Evolutionary conservation across 2,888 invertebrate species (phyloP).

Genomic region (Tribolium freemani): DNA sequence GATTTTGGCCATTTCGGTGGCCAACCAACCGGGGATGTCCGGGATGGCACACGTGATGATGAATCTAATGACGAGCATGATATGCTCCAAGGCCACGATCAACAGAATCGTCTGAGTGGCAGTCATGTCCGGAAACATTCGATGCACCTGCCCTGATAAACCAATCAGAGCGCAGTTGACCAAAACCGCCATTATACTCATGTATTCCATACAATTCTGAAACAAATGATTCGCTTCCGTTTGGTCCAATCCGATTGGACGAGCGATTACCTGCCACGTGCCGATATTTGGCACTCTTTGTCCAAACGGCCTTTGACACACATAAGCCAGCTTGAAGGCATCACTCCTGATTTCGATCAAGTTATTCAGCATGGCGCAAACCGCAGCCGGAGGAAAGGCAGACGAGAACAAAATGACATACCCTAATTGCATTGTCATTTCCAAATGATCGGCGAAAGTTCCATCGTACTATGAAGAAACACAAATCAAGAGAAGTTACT

Average conservation of each 20-base stretch:
- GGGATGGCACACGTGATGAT: conserved; percentile 91
- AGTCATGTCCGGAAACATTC: conserved; percentile 89
- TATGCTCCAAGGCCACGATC: conserved; percentile 93
- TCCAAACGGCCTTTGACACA: conserved; percentile 94
- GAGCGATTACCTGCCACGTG: conserved; percentile 83
- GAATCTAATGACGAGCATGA: conserved; percentile 87
- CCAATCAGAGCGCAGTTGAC: conserved; percentile 97
- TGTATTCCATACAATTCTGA: conserved; percentile 92
- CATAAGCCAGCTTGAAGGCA: conserved; percentile 95
- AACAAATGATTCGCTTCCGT: conserved; percentile 37
- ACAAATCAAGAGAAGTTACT: neutral
- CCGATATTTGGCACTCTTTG: conserved; percentile 92
- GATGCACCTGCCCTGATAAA: conserved; percentile 91
- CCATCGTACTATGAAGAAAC: conserved; percentile 85
- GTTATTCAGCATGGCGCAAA: conserved; percentile 94
- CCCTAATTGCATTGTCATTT: conserved; percentile 98
- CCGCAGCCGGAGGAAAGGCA: conserved; percentile 94
- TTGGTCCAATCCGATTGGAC: neutral
- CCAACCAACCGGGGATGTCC: conserved; percentile 93
- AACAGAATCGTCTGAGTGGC: conserved; percentile 88
- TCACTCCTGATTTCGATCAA: conserved; percentile 93
- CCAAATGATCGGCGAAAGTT: conserved; percentile 95
- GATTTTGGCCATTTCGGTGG: conserved; percentile 94
- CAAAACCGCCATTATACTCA: conserved; percentile 92
- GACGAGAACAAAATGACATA: conserved; percentile 97